Evolutionary conservation across 2,888 invertebrate genomes (phyloP).

Genomic region (Ophraella communa): DNA sequence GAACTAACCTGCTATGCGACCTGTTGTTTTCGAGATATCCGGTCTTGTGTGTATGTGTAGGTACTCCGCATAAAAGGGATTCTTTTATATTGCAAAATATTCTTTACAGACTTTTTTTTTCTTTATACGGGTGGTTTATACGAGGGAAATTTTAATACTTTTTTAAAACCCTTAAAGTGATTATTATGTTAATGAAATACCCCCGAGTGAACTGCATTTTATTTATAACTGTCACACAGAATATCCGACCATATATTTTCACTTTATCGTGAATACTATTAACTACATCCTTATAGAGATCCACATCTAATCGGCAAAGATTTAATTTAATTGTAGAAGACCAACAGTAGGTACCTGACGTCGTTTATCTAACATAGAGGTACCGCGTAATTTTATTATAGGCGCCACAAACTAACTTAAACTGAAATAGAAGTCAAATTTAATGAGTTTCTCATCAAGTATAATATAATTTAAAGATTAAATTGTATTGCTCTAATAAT

Average conservation of each 20-base stretch:
- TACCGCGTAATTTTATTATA: not conserved
- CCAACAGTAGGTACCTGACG: not conserved
- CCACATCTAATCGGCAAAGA: conserved; percentile 1
- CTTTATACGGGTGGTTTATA: conserved; percentile 8
- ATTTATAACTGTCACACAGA: not conserved
- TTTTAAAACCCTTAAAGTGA: not conserved
- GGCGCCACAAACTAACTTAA: too few relatives aligned
- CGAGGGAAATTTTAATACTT: not conserved
- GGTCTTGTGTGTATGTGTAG: conserved; percentile 29
- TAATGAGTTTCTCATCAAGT: too few relatives aligned
- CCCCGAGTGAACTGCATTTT: not conserved
- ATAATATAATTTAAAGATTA: too few relatives aligned
- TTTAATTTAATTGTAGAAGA: conserved; percentile 1
- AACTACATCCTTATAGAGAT: not conserved
- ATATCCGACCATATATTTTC: not conserved
- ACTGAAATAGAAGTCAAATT: too few relatives aligned
- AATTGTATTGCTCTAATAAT: too few relatives aligned
- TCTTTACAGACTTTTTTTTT: conserved; percentile 32
- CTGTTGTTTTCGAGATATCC: conserved; percentile 46
- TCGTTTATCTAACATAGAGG: not conserved
- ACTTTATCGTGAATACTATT: not conserved
- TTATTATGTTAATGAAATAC: not conserved
- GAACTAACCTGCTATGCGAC: conserved; percentile 40
- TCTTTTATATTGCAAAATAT: conserved; percentile 40
- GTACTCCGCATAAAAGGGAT: conserved; percentile 33